Conservation (phyloP, 2,888 invertebrate genomes). For the Adineta ricciae region DNA sequence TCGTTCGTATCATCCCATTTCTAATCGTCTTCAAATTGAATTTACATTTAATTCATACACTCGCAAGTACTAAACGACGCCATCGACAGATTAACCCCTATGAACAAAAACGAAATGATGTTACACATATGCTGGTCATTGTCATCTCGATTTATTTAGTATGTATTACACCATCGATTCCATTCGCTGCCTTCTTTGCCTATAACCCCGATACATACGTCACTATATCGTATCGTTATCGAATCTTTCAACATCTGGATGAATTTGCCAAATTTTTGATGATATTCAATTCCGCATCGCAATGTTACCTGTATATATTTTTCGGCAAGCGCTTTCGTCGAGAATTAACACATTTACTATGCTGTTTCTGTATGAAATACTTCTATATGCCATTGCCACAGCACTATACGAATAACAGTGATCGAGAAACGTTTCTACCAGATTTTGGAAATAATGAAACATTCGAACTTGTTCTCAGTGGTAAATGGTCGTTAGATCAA, state of each 20-base stretch:
- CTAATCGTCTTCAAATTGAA: slow-evolving; percentile 46
- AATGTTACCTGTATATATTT: slow-evolving; percentile 50
- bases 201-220: slow-evolving; percentile 37
- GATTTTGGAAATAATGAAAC: neutral
- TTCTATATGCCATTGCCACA: neutral
- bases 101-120: slow-evolving; percentile 47
- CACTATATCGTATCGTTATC: neutral
- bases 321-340: slow-evolving; percentile 46
- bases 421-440: neutral
- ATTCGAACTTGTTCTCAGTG: neutral
- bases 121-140: slow-evolving; percentile 49
- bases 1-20: slow-evolving; percentile 47
- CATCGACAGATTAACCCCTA: slow-evolving; percentile 43
- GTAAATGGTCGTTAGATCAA: slow-evolving; percentile 7
- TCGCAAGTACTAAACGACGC: slow-evolving; percentile 42
- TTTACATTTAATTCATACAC: slow-evolving; percentile 45
- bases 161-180: slow-evolving; percentile 49
- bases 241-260: slow-evolving; percentile 41
- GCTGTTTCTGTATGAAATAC: neutral
- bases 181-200: slow-evolving; percentile 47
- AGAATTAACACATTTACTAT: slow-evolving; percentile 39
- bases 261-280: slow-evolving; percentile 48
- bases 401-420: neutral
- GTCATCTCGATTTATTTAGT: slow-evolving; percentile 48
- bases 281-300: slow-evolving; percentile 48